Evolutionary conservation across 2,888 invertebrate species (phyloP).

Genomic region (Conus canariensis): DNA sequence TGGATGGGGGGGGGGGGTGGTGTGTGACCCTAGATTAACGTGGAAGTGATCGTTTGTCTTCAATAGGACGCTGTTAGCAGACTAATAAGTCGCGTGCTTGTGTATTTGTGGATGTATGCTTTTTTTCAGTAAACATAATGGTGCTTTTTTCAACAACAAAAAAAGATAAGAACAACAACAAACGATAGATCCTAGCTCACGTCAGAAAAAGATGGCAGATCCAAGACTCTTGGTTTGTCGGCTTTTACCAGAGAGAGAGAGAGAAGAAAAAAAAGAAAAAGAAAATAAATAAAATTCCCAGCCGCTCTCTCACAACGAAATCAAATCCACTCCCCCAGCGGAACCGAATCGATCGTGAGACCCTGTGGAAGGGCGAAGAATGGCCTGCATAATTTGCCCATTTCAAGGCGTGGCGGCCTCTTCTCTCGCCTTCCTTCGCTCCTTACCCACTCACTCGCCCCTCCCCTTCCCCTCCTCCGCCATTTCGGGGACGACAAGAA

Average conservation of each 20-base stretch:
- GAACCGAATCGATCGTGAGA: constrained; percentile 1
- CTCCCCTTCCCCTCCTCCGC: no score
- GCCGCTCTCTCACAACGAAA: neutral
- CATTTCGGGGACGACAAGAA: neutral
- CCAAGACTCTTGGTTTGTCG: neutral
- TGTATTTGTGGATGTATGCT: no score
- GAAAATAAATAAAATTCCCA: neutral
- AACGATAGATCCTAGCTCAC: no score
- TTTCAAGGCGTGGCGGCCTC: neutral
- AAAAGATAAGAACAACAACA: no score
- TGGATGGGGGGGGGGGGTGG: neutral
- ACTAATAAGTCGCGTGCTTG: no score
- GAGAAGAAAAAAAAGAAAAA: neutral
- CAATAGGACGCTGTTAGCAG: no score
- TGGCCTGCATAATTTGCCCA: constrained; percentile 31
- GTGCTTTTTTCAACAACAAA: no score
- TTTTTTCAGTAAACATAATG: no score
- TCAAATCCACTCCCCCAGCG: constrained; percentile 22
- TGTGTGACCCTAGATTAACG: no score
- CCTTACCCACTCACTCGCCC: neutral
- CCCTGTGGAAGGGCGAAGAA: neutral
- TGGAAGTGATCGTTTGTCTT: no score
- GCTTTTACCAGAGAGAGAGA: neutral
- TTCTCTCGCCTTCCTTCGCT: neutral
- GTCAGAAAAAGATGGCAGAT: neutral